Base-by-base conservation (phyloP, 2,888 invertebrate species). In the Caenorhabditis afra region DNA sequence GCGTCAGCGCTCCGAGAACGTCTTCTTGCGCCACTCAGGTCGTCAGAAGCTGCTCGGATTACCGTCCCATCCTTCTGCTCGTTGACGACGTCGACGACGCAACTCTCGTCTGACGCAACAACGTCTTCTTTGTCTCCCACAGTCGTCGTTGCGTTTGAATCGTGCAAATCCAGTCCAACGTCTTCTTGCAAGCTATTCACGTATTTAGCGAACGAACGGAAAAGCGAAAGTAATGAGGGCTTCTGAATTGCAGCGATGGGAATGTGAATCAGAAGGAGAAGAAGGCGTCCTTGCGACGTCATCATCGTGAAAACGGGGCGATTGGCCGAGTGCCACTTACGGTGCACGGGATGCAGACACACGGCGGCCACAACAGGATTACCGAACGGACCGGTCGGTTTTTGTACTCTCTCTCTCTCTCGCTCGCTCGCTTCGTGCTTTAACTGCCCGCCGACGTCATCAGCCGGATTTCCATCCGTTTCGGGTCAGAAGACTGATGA, bases 241-340 rank as follows among this genome's bases (percentile, higher is more conserved):
- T 10, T 47, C 20, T 18, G 12, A 41, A 22, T 23, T 16, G 37
- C 16, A 23, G n/a, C 11, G 41, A 41, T 23, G 20, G 18, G 10
- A 39, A 23, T 57, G 44, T 29, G 59, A 29, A 8, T 59, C 39
- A 44, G 29, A 11, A 52, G 52, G 16, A 10, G 44, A 58, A 58
- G 52, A 64, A 64, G 20, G 22, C 37, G 37, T 14, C 47, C 39
- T 50, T 7, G 44, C 68, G 29, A 61, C 68, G 59, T 53, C 59
- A 44, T 53, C 68, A 59, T 29, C 29, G 29, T n/a, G n/a, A n/a
- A 29, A 29, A 29, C 29, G 29, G 7, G 29, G 29, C 29, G 4
- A 29, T 35, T 68, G 67, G 50, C 67, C 41, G 58, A 58, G 55
- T 68, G 67, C 50, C 67, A 58, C 57, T 57, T 62, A 62, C 59